Evolutionary conservation across 1,140 invertebrate genomes (phyloP), one percentile per base, ranked within the genome.

Genomic region (Teleopsis dalmanni): DNA sequence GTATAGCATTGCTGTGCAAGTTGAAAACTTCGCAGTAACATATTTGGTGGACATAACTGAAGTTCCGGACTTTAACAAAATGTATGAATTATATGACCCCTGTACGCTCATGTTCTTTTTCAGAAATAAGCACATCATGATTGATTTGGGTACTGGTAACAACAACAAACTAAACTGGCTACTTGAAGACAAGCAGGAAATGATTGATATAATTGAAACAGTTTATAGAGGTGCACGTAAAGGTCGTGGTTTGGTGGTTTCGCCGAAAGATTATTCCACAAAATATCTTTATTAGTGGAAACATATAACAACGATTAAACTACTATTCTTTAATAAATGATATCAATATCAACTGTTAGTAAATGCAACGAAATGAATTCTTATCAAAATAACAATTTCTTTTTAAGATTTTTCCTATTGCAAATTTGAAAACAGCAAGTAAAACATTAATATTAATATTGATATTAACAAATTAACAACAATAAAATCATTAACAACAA

Each of bases 91-190:
- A 70, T 99, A 99, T 60, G 97, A 99, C 75, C 96, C 97, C 0
- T 98, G 95, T 70, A 99, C 97, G 4, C 85, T 93, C 1, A 99
- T 99, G 97, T 99, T 99, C 73, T 99, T 99, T 80, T 99, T 99
- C 72, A 81, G 97, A 27, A 99, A 99, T 72, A 98, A 98, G 63
- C 95, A 99, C 65, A 99, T 99, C 48, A 99, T 99, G 95, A 98
- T 99, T 72, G 96, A 99, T 85, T 82, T 99, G 75, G 95, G 95
- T 23, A 98, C 96, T 1, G 95, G 95, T 65, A 99, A 99, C 71
- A 90, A 99, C 79, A 99, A 99, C 71, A 99, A 99, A 78, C 99
- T 99, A 54, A 99, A 99, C 75, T 99, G 97, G 97, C 88, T 95
- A 0, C 78, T 99, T 37, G 95, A 98, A 62, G 95, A 99, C 69